phyloP scores from a whole-genome alignment of 2,797 vertebrate species.

The Psittacula echo region DNA sequence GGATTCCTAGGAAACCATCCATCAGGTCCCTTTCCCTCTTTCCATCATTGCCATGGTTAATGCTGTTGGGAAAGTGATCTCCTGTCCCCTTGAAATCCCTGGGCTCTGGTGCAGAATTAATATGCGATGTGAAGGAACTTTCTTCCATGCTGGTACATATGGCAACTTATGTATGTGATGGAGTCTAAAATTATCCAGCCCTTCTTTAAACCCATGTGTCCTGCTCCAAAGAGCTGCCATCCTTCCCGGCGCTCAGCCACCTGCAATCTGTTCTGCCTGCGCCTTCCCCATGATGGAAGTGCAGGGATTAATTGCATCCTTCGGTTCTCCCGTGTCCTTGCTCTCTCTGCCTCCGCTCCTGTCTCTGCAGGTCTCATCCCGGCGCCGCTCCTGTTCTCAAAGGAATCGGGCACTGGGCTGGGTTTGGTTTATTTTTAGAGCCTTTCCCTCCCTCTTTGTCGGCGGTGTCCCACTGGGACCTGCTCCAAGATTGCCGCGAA shows the following conservation, averaged over 20 bases:
- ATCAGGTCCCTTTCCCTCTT: neutral
- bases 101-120: neutral
- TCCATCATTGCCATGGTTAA: neutral
- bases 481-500: slow-evolving; percentile 32
- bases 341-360: neutral
- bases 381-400: neutral
- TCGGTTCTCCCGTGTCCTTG: neutral
- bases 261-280: slow-evolving; percentile 47
- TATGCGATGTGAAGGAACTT: slow-evolving; percentile 3
- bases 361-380: neutral
- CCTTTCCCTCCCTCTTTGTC: slow-evolving; percentile 42
- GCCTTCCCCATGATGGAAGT: slow-evolving; percentile 11
- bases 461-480: slow-evolving; percentile 65
- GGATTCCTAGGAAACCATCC: neutral
- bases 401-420: slow-evolving; percentile 36
- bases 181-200: slow-evolving; percentile 62
- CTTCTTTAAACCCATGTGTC: slow-evolving; percentile 51
- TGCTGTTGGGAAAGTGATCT: neutral
- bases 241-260: slow-evolving; percentile 47
- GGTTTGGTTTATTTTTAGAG: slow-evolving; percentile 59
- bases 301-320: slow-evolving; percentile 32
- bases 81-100: neutral
- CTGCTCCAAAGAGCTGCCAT: slow-evolving; percentile 45
- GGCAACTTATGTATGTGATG: slow-evolving; percentile 51
- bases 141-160: slow-evolving; percentile 13